Conservation (phyloP, 1,140 invertebrate genomes). For the Heliconius nattereri region DNA sequence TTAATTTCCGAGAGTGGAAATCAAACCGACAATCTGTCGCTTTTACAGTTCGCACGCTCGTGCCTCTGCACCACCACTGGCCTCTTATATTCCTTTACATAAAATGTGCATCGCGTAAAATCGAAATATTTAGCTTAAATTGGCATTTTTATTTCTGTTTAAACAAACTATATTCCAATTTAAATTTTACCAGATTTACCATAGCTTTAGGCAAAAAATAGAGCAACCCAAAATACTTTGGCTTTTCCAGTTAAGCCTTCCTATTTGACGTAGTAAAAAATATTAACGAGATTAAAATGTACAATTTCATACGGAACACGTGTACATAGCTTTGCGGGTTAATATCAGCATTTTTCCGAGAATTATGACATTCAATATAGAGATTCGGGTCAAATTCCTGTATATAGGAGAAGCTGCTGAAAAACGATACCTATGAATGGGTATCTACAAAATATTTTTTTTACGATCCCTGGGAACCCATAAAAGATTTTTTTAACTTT, state of each 20-base stretch:
- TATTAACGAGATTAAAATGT: conserved; percentile 15
- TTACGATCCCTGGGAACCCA: too few species aligned
- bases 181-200: background rate
- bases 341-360: conserved; percentile 23
- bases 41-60: too few species aligned
- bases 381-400: conserved; percentile 23
- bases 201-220: background rate
- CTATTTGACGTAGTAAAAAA: conserved; percentile 1
- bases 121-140: background rate
- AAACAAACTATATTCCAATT: background rate
- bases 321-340: conserved; percentile 13
- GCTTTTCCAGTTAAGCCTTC: background rate
- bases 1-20: too few species aligned
- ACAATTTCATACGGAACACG: conserved; percentile 16
- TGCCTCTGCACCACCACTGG: too few species aligned
- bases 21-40: too few species aligned
- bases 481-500: background rate
- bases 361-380: conserved; percentile 27
- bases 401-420: conserved; percentile 6
- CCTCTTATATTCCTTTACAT: too few species aligned
- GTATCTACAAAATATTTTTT: background rate
- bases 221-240: background rate
- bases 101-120: too few species aligned
- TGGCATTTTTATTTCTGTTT: background rate
- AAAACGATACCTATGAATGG: background rate